Evolutionary conservation across 2,888 invertebrate species (phyloP), one percentile per base, ranked within the genome.

Genomic region (Chamaedrilus cognettii): DNA sequence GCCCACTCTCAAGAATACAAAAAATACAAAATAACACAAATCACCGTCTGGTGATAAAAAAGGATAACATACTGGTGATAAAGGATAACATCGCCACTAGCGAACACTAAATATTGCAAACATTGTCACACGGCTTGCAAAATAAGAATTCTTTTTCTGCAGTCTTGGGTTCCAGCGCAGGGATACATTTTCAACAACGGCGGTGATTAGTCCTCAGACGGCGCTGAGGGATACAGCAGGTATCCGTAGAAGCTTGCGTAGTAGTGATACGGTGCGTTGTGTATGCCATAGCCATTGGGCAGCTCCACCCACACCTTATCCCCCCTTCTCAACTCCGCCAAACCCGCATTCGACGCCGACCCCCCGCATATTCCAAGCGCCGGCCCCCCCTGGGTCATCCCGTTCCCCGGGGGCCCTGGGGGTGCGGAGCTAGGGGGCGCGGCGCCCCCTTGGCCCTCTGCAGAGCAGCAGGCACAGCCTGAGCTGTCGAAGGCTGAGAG

Each of bases 231-330:
- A n/a, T n/a, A n/a, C n/a, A n/a, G n/a, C n/a, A 73, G 63, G 66
- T 67, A 66, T 5, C 74, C 74, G 34, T 71, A 71, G 69, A 74
- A 74, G 23, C 63, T 72, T 30, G 72, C 69, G 60, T 74, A 74
- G 68, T 73, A 70, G 67, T 74, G 74, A 68, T 71, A 74, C 31
- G 60, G 70, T 5, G 72, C 74, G 52, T 74, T 74, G 65, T 74
- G 74, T 23, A 74, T 42, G 2, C 72, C 74, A 65, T 74, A 70
- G 11, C 67, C 62, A 35, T 70, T 67, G 1, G 74, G 67, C 26
- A 74, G 65, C 32, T 73, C 71, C n/a, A 74, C 67, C 71, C 71
- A 71, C 33, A 74, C 61, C 35, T 67, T 55, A 57, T 74, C 74
- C 11, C 72, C 74, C 34, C 50, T 58, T n/a, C 50, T 32, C 57